Evolutionary conservation across 2,797 vertebrate genomes (phyloP).

Genomic region (Rhynchotus rufescens): DNA sequence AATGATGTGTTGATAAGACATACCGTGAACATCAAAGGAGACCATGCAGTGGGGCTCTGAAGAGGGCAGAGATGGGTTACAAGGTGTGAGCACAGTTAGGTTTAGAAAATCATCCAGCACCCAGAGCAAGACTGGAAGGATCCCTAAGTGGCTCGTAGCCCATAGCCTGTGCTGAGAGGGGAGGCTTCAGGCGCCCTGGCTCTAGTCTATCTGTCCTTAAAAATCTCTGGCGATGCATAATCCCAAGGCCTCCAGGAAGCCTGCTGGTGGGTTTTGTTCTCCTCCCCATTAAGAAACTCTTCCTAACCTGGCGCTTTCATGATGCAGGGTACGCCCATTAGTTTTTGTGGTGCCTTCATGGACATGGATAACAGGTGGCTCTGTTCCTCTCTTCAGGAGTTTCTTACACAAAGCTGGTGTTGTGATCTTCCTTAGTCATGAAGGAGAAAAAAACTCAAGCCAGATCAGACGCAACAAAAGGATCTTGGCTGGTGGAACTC

Average conservation of each 20-base stretch:
- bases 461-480: background rate
- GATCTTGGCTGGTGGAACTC: background rate
- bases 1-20: background rate
- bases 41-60: background rate
- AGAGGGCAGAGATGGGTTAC: background rate
- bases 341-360: background rate
- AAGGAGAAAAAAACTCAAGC: background rate
- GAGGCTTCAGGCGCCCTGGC: background rate
- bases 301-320: background rate
- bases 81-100: background rate
- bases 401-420: background rate
- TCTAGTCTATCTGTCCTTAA: background rate
- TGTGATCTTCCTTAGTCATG: background rate
- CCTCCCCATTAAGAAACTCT: background rate
- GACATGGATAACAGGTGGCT: background rate
- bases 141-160: background rate
- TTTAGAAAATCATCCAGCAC: background rate
- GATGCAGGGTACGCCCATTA: background rate
- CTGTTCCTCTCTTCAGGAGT: background rate
- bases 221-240: background rate
- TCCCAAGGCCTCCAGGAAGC: background rate
- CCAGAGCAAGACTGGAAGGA: background rate
- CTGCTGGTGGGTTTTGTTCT: background rate
- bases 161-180: background rate
- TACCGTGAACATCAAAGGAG: background rate